Conservation (phyloP, 2,113 vertebrate genomes). For the Cettia cetti region DNA sequence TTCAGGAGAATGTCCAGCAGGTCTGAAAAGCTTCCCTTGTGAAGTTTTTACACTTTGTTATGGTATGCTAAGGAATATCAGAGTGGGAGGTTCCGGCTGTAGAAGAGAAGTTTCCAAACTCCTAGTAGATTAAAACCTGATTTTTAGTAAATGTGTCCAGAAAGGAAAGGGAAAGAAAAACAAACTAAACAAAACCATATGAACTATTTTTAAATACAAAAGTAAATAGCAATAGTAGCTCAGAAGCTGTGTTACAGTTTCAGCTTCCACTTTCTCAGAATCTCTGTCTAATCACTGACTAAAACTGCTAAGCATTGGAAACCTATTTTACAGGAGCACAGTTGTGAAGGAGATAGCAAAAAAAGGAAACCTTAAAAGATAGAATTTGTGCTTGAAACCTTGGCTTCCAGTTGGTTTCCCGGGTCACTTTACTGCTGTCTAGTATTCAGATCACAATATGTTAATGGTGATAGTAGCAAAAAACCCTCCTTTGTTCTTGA, state of each 20-base stretch:
- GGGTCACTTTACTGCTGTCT: background rate
- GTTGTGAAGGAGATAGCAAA: background rate
- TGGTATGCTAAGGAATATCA: background rate
- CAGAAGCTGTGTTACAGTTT: background rate
- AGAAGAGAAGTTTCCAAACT: background rate
- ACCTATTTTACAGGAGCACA: background rate
- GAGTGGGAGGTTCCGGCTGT: background rate
- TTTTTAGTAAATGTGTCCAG: background rate
- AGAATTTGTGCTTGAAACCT: background rate
- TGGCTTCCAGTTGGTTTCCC: background rate
- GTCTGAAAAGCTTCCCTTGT: background rate
- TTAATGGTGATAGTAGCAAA: background rate
- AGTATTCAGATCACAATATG: background rate
- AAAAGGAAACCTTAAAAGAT: background rate
- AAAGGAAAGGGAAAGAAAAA: background rate
- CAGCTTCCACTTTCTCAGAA: background rate
- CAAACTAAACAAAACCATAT: background rate
- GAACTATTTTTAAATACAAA: background rate
- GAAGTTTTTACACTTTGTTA: background rate
- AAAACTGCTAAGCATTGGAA: background rate
- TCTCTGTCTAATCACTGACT: background rate
- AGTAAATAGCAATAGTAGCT: background rate
- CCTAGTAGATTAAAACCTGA: background rate
- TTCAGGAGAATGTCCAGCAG: background rate
- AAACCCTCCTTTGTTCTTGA: background rate